Percentiles rank a stretch among this genome's conserved stretches.
These are phyloP conservation scores for Cataglyphis hispanica DNA, from an alignment of 1,140 invertebrate genomes.

Conservation along the genomic window DNA sequence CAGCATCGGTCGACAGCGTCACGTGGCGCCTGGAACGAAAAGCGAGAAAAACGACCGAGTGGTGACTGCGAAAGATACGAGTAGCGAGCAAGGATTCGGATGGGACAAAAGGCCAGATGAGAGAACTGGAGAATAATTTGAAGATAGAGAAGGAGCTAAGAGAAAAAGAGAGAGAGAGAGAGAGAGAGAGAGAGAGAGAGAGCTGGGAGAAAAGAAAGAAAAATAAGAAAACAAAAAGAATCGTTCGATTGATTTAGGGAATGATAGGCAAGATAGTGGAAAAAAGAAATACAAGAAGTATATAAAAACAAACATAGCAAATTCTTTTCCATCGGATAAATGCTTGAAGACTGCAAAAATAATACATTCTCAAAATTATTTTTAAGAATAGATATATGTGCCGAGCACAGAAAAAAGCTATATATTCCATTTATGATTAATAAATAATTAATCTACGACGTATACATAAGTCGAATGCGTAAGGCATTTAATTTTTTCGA, in stretches of 20 bases:
- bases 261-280: not conserved
- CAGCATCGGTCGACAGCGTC: constrained; percentile 75
- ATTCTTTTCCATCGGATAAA: not conserved
- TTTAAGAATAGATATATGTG: not conserved
- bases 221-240: not conserved
- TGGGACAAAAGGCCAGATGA: not conserved
- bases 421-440: not conserved
- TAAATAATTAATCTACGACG: not conserved
- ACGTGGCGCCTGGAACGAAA: constrained; percentile 70
- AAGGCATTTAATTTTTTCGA: not conserved
- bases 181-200: not conserved
- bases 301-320: not conserved
- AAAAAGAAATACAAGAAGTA: not conserved
- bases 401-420: not conserved
- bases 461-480: not conserved
- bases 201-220: not conserved
- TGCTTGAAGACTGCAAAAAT: constrained; percentile 14
- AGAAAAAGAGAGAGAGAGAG: not conserved
- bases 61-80: constrained; percentile 21
- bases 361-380: not conserved
- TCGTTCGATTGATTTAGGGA: not conserved
- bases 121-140: not conserved
- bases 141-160: not conserved
- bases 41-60: constrained; percentile 7
- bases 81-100: not conserved